Conservation (phyloP, 2,113 vertebrate species). For the Ceuthmochares aereus region DNA sequence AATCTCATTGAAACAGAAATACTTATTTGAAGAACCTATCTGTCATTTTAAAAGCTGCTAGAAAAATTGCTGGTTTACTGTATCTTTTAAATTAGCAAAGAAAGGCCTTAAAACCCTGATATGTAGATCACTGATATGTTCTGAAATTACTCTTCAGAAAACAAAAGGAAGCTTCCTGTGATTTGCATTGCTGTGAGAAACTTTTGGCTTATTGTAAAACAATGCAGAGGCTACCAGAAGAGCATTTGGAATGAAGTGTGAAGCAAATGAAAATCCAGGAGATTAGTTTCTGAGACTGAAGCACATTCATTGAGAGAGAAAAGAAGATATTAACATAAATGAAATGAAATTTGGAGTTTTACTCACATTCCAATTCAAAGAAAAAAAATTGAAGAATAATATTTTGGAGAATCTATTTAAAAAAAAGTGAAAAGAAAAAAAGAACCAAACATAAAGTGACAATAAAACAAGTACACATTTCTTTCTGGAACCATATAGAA, state of each 20-base stretch:
- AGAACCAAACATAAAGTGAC: background rate
- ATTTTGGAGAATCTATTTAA: background rate
- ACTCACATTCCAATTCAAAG: background rate
- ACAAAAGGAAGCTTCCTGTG: background rate
- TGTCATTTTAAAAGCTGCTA: background rate
- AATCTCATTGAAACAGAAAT: background rate
- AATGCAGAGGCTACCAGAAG: background rate
- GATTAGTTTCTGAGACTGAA: conserved; percentile 20
- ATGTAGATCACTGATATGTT: background rate
- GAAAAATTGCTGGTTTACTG: background rate
- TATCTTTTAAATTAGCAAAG: background rate
- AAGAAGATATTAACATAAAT: conserved; percentile 11
- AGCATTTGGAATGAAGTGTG: background rate
- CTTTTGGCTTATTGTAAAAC: background rate
- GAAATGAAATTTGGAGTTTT: conserved; percentile 25
- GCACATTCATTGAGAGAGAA: background rate
- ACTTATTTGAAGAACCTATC: background rate
- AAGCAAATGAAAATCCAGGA: background rate
- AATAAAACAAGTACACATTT: conserved; percentile 8
- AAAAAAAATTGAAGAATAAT: conserved; percentile 14
- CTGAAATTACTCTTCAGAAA: background rate
- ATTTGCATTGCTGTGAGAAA: background rate
- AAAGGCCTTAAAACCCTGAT: background rate
- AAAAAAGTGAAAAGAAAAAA: background rate
- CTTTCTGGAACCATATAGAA: background rate